These are phyloP conservation scores for Apostichopus californicus DNA, from an alignment of 35 echinoderm and acorn worm genomes.

Conservation along the genomic window DNA sequence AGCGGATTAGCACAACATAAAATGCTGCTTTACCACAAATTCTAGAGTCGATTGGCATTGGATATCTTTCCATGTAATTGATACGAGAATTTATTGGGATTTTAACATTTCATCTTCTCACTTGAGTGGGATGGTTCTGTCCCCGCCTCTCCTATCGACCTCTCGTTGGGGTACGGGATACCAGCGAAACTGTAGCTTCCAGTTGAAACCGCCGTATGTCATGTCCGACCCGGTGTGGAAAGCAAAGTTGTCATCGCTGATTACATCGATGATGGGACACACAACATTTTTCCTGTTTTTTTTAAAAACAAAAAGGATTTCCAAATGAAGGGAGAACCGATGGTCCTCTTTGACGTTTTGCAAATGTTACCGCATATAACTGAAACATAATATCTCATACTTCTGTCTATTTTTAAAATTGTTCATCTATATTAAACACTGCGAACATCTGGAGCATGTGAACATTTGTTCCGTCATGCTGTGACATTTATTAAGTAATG, in stretches of 20 bases:
- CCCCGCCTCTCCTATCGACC: constrained; percentile 80
- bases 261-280: constrained; percentile 97
- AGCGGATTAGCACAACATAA: too few species aligned
- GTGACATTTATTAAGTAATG: too few species aligned
- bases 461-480: too few species aligned
- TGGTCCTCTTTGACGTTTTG: neutral
- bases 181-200: constrained; percentile 98
- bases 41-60: too few species aligned
- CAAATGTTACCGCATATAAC: neutral
- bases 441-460: too few species aligned
- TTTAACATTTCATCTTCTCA: constrained; percentile 6
- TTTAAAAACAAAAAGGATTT: constrained; percentile 27
- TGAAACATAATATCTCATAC: neutral
- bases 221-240: constrained; percentile 98
- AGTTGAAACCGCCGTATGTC: constrained; percentile 99
- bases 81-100: too few species aligned
- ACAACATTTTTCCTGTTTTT: constrained; percentile 75
- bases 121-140: constrained; percentile 89
- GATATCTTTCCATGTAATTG: too few species aligned
- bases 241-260: constrained; percentile 97
- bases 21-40: too few species aligned
- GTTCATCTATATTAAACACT: too few species aligned
- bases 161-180: constrained; percentile 96
- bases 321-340: neutral
- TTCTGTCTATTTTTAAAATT: too few species aligned